Conservation (phyloP, 2,113 vertebrate species). For the Puma concolor region DNA sequence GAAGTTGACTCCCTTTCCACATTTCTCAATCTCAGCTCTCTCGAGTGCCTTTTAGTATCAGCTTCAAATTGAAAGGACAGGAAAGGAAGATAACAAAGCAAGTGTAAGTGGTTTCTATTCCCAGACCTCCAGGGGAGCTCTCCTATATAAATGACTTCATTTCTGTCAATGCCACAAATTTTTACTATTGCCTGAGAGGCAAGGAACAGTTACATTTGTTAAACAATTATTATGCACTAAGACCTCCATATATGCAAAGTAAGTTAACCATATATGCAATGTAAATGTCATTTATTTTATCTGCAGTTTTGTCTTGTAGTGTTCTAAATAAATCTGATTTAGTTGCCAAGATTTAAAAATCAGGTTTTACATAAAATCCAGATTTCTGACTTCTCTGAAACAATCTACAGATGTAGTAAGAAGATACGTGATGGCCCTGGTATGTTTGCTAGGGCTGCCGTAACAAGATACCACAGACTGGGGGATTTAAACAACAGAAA, state of each 20-base stretch:
- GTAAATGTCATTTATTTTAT: not conserved
- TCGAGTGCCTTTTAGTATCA: not conserved
- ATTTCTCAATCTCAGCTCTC: not conserved
- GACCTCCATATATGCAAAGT: not conserved
- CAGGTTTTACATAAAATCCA: not conserved
- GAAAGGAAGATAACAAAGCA: not conserved
- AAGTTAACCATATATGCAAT: not conserved
- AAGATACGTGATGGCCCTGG: not conserved
- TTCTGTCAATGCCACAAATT: not conserved
- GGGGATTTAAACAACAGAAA: not conserved
- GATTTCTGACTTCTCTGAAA: not conserved
- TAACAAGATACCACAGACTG: not conserved
- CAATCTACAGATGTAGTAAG: not conserved
- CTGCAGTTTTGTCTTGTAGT: not conserved
- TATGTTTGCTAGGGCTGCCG: not conserved
- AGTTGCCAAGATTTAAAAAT: not conserved
- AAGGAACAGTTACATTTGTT: not conserved
- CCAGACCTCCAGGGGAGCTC: not conserved
- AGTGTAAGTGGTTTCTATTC: not conserved
- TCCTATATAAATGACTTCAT: not conserved
- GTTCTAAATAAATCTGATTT: not conserved
- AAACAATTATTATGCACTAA: not conserved
- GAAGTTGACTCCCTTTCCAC: conserved; percentile 4
- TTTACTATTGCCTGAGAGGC: not conserved
- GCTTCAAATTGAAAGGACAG: not conserved